Evolutionary conservation across 2,888 invertebrate genomes (phyloP), one percentile per base, ranked within the genome.

Genomic region (Toxonevra muliebris): DNA sequence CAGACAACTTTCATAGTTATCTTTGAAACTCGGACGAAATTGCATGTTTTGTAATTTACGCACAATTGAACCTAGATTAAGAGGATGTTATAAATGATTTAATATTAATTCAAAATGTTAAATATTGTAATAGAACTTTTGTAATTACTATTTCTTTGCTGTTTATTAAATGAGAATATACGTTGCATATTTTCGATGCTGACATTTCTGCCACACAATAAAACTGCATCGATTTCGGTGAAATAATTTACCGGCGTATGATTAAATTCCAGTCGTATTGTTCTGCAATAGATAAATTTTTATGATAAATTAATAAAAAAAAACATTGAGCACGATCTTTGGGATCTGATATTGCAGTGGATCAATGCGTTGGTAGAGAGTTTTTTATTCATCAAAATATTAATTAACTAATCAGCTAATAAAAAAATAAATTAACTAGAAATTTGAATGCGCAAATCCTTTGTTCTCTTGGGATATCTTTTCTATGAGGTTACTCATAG

Each of bases 141-240:
- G 7, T 52, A 61, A 42, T n/a, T 68, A 76, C 76, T 77, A 69
- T 77, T 81, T 53, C 73, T 74, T 57, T 76, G 73, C 13, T 75
- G 74, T 60, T 74, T 74, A 66, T 75, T 75, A 58, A 69, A 77
- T 57, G 79, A 74, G 40, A 75, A 70, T 50, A 84, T 65, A 17
- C 74, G 76, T 42, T 81, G 78, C 17, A 79, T 75, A 55, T 72
- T 76, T 52, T 73, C 73, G 63, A 79, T 71, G 65, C 80, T 81
- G 7, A 80, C 81, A 43, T 83, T 85, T 62, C 87, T 89, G 0
- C 96, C 96, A 74, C 90, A 90, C 45, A 96, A 86, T 71, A 93
- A 85, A 1, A 97, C 90, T 15, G 94, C 95, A 86, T 97, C 96
- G 62, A 97, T 85, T 80, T 95, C 93, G 13, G 94, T 93, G 81